These are phyloP conservation scores for Gallinago solitaria DNA, from an alignment of 2,797 vertebrate genomes.

Conservation along the genomic window DNA sequence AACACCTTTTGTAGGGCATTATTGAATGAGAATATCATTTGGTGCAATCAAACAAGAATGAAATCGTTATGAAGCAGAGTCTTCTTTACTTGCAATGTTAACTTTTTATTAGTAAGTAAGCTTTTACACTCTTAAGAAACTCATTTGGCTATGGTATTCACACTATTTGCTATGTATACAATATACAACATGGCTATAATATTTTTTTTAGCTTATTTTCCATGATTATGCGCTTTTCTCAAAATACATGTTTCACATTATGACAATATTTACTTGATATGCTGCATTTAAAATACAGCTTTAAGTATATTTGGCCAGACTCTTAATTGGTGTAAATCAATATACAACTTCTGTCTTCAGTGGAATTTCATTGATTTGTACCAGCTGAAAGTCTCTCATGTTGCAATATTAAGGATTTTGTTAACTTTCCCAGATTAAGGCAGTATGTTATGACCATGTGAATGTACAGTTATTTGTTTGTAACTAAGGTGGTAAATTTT, in stretches of 20 bases:
- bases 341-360: not conserved
- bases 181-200: not conserved
- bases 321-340: not conserved
- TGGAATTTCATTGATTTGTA: not conserved
- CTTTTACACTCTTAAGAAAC: not conserved
- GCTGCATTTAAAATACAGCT: not conserved
- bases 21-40: not conserved
- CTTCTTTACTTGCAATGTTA: not conserved
- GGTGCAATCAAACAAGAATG: not conserved
- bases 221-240: not conserved
- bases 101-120: not conserved
- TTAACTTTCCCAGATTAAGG: not conserved
- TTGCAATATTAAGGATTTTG: not conserved
- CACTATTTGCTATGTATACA: not conserved
- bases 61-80: not conserved
- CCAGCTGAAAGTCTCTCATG: accelerated
- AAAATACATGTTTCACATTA: accelerated
- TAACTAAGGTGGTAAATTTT: not conserved
- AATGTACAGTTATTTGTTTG: not conserved
- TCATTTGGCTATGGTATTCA: not conserved
- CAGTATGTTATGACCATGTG: not conserved
- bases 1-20: not conserved
- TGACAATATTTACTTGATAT: not conserved
- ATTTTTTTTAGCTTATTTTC: not conserved
- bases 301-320: not conserved